Base-by-base conservation (phyloP, 2,113 vertebrate genomes). In the Cottus gobio region DNA sequence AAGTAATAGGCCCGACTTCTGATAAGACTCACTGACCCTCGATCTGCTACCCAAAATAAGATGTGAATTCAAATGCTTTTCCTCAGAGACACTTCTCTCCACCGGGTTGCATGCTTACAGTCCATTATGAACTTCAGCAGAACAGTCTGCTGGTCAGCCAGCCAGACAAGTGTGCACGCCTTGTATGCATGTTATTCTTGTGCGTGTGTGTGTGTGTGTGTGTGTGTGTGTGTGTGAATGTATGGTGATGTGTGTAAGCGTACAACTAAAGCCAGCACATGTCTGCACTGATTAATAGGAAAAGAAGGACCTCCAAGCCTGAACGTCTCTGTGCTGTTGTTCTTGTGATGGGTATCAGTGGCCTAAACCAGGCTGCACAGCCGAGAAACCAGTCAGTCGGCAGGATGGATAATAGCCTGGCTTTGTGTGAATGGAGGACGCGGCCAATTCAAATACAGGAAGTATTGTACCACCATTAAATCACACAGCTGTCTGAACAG, bases 401-500 rank as follows among this genome's bases (percentile, higher is more conserved):
- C 69, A 42, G 87, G 79, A 92, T 93, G 86, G 82, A 92, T 94
- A 91, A 95, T 90, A 83, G 86, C 85, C 28, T 48, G 70, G 73
- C 77, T 92, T 93, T 93, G 88, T 89, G 85, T 75, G 77, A 89
- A 93, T 87, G 78, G 83, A 88, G 80, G 63, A 70, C 15, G 42
- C 42, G 52, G 92, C 94, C 90, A 94, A 93, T 89, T 93, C 87
- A 94, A 95, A 95, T 91, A 95, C 78, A 73, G 85, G 80, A 92
- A 88, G 84, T 85, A 82, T 84, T 89, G 91, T 85, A 64, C 66
- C 58, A 78, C 69, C 87, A 88, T 89, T 89, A 86, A 89, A 85
- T 91, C 88, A 91, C 84, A 90, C 80, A 87, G 84, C 85, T 92
- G 86, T 89, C 75, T 79, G 87, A 90, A 77, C 85, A 90, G 83